These are phyloP conservation scores for Phalacrocorax carbo DNA, from an alignment of 2,113 vertebrate genomes.

Conservation along the genomic window DNA sequence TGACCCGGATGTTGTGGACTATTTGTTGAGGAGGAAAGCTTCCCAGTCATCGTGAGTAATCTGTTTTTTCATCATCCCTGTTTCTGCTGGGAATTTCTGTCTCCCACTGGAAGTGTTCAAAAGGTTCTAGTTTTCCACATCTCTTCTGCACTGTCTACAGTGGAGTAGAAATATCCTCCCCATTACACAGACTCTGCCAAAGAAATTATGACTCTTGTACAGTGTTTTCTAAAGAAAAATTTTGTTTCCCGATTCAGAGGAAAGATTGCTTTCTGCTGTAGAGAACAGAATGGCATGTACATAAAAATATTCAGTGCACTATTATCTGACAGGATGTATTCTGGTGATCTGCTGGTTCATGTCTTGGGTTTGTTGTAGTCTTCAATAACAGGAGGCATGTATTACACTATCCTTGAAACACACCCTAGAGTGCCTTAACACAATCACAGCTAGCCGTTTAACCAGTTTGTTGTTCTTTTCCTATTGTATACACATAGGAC, in stretches of 20 bases:
- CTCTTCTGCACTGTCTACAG: constrained; percentile 1
- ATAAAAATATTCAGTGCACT: constrained; percentile 40
- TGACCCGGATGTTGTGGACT: constrained; percentile 95
- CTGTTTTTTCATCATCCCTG: constrained; percentile 5
- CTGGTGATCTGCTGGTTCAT: constrained; percentile 25
- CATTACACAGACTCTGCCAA: constrained; percentile 50
- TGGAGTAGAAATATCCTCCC: constrained; percentile 4
- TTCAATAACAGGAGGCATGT: background rate
- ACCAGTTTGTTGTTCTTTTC: background rate
- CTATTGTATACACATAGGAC: background rate
- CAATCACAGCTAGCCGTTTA: background rate
- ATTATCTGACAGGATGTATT: constrained; percentile 28
- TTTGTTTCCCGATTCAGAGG: background rate
- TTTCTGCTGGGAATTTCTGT: constrained; percentile 50
- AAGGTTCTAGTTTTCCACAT: constrained; percentile 53
- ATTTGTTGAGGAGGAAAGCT: constrained; percentile 90
- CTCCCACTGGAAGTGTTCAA: constrained; percentile 47
- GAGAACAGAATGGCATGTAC: constrained; percentile 28
- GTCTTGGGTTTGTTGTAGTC: constrained; percentile 19
- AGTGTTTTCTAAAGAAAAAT: constrained; percentile 29
- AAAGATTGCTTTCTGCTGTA: constrained; percentile 4
- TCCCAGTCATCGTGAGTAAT: constrained; percentile 89
- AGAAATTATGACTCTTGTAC: constrained; percentile 35
- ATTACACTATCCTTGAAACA: constrained; percentile 14
- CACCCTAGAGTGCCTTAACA: constrained; percentile 58